Conservation (phyloP, 2,888 invertebrate genomes). For the Anodontia alba region DNA sequence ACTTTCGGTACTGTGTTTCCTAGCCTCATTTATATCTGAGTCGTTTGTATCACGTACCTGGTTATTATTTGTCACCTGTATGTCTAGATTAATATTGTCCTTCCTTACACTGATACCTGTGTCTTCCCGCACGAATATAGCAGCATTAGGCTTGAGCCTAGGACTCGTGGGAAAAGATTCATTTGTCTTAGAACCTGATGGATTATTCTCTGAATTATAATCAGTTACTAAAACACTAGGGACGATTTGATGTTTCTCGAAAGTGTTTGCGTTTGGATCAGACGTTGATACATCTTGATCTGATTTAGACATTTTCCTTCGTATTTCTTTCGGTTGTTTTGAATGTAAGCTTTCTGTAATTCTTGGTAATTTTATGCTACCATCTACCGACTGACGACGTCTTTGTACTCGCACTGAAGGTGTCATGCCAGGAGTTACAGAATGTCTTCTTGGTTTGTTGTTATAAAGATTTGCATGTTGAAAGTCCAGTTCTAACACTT, state of each 20-base stretch:
- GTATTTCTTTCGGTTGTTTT: not conserved
- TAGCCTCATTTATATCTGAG: no score
- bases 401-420: not conserved
- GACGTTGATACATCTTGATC: not conserved
- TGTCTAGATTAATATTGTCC: not conserved
- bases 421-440: not conserved
- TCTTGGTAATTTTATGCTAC: not conserved
- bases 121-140: not conserved
- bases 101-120: not conserved
- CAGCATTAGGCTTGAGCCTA: not conserved
- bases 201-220: not conserved
- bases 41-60: not conserved
- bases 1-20: not conserved
- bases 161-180: not conserved
- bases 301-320: constrained; percentile 4
- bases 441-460: not conserved
- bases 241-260: not conserved
- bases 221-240: not conserved
- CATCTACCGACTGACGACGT: not conserved
- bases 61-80: no score
- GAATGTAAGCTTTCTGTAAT: not conserved
- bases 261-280: not conserved
- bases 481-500: not conserved
- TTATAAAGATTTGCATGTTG: not conserved
- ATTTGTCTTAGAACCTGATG: not conserved